Evolutionary conservation across 2,888 invertebrate genomes (phyloP).

Genomic region (Trichogramma evanescens): DNA sequence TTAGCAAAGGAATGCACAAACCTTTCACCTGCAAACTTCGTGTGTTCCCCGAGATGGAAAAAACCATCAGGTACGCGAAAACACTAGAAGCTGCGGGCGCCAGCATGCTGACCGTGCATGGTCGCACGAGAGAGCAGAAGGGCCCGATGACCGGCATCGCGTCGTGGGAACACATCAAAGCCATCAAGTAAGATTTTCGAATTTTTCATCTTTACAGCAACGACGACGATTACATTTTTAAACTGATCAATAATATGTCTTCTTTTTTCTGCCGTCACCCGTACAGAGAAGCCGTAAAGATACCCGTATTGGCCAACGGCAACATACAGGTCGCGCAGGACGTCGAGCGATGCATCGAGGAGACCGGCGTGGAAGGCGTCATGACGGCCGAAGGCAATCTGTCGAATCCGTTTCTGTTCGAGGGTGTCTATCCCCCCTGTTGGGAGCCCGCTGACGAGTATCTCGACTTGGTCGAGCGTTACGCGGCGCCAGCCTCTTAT

Average conservation of each 20-base stretch:
- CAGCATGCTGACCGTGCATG: slow-evolving; percentile 89
- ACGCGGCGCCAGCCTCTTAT: slow-evolving; percentile 84
- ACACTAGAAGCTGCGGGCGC: slow-evolving; percentile 93
- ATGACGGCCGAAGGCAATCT: slow-evolving; percentile 94
- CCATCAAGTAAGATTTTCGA: slow-evolving; percentile 62
- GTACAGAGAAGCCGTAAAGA: slow-evolving; percentile 54
- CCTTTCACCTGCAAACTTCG: slow-evolving; percentile 97
- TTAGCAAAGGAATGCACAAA: slow-evolving; percentile 65
- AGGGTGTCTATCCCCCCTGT: slow-evolving; percentile 67
- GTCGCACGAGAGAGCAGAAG: slow-evolving; percentile 90
- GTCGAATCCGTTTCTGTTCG: slow-evolving; percentile 94
- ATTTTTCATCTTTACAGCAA: background rate
- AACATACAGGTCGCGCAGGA: slow-evolving; percentile 91
- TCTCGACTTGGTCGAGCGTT: slow-evolving; percentile 68
- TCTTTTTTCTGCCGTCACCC: background rate
- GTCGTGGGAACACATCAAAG: slow-evolving; percentile 87
- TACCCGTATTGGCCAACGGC: slow-evolving; percentile 96
- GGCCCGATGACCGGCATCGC: slow-evolving; percentile 93
- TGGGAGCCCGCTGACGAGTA: slow-evolving; percentile 90
- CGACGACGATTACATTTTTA: background rate
- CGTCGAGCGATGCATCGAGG: slow-evolving; percentile 72
- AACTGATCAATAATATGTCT: background rate
- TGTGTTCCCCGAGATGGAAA: slow-evolving; percentile 76
- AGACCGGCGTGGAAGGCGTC: slow-evolving; percentile 79
- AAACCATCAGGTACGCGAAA: slow-evolving; percentile 84